phyloP scores from a whole-genome alignment of 2,888 invertebrate genomes.

The Bruchidius siliquastri region DNA sequence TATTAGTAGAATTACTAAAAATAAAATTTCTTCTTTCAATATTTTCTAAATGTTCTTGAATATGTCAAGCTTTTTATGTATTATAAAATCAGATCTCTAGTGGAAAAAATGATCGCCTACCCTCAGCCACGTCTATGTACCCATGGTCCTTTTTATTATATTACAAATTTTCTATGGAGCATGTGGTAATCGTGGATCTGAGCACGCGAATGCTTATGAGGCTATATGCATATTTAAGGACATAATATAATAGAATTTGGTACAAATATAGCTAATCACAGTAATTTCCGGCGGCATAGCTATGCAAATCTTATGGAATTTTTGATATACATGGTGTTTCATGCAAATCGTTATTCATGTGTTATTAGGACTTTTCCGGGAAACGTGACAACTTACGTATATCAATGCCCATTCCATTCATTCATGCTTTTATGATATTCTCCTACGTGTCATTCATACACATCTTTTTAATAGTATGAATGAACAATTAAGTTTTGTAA shows the following conservation, averaged over 20 bases:
- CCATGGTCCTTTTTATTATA: constrained; percentile 20
- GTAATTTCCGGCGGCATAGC: constrained; percentile 20
- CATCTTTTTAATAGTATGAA: too few relatives aligned
- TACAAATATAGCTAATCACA: constrained; percentile 19
- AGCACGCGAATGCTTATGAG: constrained; percentile 18
- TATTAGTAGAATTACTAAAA: too few relatives aligned
- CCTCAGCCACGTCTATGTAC: background rate
- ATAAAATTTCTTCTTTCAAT: too few relatives aligned
- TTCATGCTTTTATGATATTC: background rate
- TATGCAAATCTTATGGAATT: constrained; percentile 16
- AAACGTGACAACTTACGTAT: too few relatives aligned
- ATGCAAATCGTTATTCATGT: background rate
- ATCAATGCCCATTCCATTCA: background rate
- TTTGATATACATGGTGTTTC: background rate
- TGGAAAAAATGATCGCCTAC: too few relatives aligned
- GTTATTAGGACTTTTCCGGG: background rate
- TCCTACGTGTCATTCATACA: too few relatives aligned
- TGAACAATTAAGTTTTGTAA: too few relatives aligned
- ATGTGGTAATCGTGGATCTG: constrained; percentile 19
- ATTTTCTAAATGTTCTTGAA: too few relatives aligned
- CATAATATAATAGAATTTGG: constrained; percentile 16
- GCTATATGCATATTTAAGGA: constrained; percentile 4
- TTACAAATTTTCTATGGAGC: constrained; percentile 21
- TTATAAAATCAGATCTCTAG: too few relatives aligned
- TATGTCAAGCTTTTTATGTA: too few relatives aligned